Conservation (phyloP, 2,888 invertebrate genomes). For the Amaurobius ferox region DNA sequence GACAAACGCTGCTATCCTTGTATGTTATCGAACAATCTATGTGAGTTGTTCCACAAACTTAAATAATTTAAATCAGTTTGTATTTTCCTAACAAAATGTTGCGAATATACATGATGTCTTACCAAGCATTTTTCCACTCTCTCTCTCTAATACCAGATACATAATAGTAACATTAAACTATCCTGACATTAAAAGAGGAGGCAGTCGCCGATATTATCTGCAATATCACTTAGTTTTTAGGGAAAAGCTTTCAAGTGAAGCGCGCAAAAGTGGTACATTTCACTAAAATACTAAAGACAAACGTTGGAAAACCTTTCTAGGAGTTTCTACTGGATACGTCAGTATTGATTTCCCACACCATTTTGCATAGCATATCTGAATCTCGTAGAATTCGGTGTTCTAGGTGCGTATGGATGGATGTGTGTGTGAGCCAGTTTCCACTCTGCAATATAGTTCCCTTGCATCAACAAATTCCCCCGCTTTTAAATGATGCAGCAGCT, state of each 20-base stretch:
- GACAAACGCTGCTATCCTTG: no score
- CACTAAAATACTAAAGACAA: conserved; percentile 65
- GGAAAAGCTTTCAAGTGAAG: conserved; percentile 20
- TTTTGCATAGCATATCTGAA: conserved; percentile 72
- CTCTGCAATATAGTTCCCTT: conserved; percentile 53
- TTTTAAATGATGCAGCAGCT: conserved; percentile 67
- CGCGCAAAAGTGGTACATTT: conserved; percentile 60
- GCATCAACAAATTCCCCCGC: conserved; percentile 51
- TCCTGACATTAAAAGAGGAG: conserved; percentile 31
- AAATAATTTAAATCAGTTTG: background rate
- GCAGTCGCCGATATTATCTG: conserved; percentile 48
- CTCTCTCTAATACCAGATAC: conserved; percentile 5
- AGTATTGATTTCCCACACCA: conserved; percentile 70
- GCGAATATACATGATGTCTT: background rate
- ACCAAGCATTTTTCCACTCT: no score
- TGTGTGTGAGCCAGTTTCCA: conserved; percentile 41
- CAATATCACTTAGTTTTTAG: conserved; percentile 70
- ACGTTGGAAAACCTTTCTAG: conserved; percentile 69
- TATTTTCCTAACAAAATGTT: background rate
- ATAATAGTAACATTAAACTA: conserved; percentile 49
- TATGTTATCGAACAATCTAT: background rate
- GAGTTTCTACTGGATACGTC: conserved; percentile 68
- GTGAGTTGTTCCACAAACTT: background rate
- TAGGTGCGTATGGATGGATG: conserved; percentile 39
- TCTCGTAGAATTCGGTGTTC: conserved; percentile 68